Evolutionary conservation across 2,797 vertebrate species (phyloP).

Genomic region (Phrynocephalus guinanensis): DNA sequence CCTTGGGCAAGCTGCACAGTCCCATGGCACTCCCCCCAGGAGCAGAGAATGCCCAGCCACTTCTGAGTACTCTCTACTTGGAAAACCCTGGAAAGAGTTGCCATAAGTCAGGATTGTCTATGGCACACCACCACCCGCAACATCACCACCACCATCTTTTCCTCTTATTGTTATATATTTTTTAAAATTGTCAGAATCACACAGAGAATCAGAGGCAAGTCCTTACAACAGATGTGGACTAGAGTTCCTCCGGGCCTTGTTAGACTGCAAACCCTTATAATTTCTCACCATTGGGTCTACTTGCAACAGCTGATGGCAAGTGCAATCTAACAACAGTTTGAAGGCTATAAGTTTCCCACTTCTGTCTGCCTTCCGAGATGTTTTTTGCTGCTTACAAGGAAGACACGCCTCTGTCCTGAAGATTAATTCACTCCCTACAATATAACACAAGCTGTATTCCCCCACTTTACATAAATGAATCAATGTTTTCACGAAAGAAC

Average conservation of each 20-base stretch:
- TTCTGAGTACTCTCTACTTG: no score
- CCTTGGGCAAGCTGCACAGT: no score
- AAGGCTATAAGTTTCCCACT: background rate
- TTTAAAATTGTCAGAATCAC: no score
- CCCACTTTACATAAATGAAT: conserved; percentile 62
- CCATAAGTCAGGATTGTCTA: no score
- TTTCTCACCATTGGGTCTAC: background rate
- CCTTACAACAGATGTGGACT: background rate
- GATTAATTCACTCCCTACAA: conserved; percentile 1
- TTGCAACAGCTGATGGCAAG: background rate
- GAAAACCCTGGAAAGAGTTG: no score
- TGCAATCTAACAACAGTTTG: background rate
- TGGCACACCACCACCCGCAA: no score
- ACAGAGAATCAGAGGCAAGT: background rate
- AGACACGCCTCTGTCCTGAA: background rate
- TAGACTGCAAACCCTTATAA: background rate
- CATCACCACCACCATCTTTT: no score
- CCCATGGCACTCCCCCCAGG: no score
- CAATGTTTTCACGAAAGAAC: conserved; percentile 59
- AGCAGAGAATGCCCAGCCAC: no score
- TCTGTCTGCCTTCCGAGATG: background rate
- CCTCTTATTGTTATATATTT: no score
- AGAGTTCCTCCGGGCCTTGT: background rate
- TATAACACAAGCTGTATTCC: conserved; percentile 17
- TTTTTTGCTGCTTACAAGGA: conserved; percentile 28